Conservation (phyloP, 2,888 invertebrate genomes). For the Fragum whitleyi region DNA sequence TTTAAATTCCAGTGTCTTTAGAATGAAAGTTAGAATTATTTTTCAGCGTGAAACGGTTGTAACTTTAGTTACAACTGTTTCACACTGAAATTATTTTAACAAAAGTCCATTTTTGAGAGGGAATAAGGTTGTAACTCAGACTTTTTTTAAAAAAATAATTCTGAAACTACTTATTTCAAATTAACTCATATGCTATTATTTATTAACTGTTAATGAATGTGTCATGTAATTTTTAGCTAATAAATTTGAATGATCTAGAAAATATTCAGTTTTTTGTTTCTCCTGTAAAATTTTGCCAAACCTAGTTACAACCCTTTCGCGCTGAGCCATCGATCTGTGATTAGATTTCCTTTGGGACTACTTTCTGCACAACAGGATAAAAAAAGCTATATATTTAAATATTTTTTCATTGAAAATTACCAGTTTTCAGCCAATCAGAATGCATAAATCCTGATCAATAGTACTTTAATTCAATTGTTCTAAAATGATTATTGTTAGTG, state of each 20-base stretch:
- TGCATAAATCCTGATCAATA: no score
- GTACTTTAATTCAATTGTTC: no score
- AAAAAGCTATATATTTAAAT: no score
- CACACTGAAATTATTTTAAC: neutral
- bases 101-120: neutral
- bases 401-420: no score
- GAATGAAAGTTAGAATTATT: neutral
- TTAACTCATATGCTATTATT: neutral
- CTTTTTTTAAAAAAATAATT: neutral
- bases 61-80: slow-evolving; percentile 8
- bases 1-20: neutral
- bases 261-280: slow-evolving; percentile 4
- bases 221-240: neutral
- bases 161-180: neutral
- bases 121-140: slow-evolving; percentile 1
- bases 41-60: slow-evolving; percentile 8
- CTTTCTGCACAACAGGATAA: no score
- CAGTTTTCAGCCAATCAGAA: no score
- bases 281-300: slow-evolving; percentile 9
- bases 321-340: slow-evolving; percentile 14
- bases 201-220: neutral
- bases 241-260: neutral
- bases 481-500: no score
- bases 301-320: slow-evolving; percentile 9
- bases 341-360: no score